Base-by-base conservation (phyloP, 2,797 vertebrate species). In the Halcyon leucocephala region DNA sequence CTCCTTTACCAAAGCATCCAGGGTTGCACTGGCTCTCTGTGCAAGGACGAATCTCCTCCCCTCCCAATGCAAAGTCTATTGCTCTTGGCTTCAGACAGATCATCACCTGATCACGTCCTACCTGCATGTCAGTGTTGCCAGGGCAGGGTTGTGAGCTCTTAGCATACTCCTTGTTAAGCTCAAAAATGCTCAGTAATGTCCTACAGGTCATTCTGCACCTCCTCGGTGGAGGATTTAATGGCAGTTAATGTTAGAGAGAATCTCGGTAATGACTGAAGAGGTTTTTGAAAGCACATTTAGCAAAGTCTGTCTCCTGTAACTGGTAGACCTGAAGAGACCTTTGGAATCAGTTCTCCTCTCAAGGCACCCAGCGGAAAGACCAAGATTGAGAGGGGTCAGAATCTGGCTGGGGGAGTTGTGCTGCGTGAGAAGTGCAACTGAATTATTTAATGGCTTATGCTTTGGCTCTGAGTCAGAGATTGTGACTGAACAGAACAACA, bases 231-330 rank as follows among this genome's bases (percentile, higher is more conserved):
- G 70, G 49, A 41, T 54, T 71, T 70, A 57, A n/a, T 88, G 86
- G 58, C 31, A 57, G 39, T 4, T 70, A 65, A 16, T 82, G 67
- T 52, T 15, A 51, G 33, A 42, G 65, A 37, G 69, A 70, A 26
- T 55, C 54, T 5, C 7, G 3, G 3, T 7, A 55, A 48, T 58
- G 65, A 78, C 71, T 6, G 0, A 26, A 74, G 8, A 74, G 82
- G 10, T 58, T 89, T 93, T 29, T 67, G 79, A 72, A 86, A 95
- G 78, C 39, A 39, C 44, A 7, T 37, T 64, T 29, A 25, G 78
- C 60, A 48, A 28, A 24, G 42, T 26, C 55, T 57, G n/a, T 37
- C 52, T 71, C 14, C 52, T 78, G 16, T 61, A 61, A 42, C 26
- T 66, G 28, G 52, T 51, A 39, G 39, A 28, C 19, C 35, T 28